Base-by-base conservation (phyloP, 2,888 invertebrate species). In the Acanthosepion lycidas region DNA sequence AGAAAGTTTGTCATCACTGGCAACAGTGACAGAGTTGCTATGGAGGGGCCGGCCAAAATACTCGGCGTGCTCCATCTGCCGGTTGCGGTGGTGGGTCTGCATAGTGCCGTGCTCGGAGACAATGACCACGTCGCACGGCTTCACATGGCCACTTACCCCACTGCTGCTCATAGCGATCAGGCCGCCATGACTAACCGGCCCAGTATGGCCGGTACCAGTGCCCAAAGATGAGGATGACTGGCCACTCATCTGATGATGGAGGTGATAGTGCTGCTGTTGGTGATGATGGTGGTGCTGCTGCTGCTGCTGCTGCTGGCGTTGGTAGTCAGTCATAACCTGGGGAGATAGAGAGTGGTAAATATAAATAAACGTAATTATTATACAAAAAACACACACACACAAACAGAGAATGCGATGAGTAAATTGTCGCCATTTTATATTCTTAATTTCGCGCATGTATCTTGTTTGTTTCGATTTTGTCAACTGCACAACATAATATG, bases 21-120 rank as follows among this genome's bases (percentile, higher is more conserved):
- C 5, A n/a, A 51, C 53, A 93, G 23, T 93, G 51, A 93, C 93
- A 51, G 93, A 53, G 93, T 23, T 93, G 93, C 53, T n/a, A 49
- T 93, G 93, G 49, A n/a, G 49, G n/a, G 78, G 33, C 51, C 93
- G 53, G 93, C 93, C 51, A n/a, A 28, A 93, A 93, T 53, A 53
- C 49, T 93, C 93, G n/a, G 51, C 93, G 48, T 49, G 93, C 93
- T 93, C 93, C 53, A 93, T n/a, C 53, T 93, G 93, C 49, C 93
- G 93, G 93, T 93, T 93, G n/a, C 93, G 93, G n/a, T 93, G 93
- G 93, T 93, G 93, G 51, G 93, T 93, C 93, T 93, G 93, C 93
- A 93, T 93, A 51, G 93, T 93, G 53, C 93, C 93, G 48, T 93
- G 53, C 51, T 93, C 93, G 49, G 93, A 93, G n/a, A 93, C 93